Base-by-base conservation (phyloP, 2,888 invertebrate genomes). In the Geotrupes spiniger region DNA sequence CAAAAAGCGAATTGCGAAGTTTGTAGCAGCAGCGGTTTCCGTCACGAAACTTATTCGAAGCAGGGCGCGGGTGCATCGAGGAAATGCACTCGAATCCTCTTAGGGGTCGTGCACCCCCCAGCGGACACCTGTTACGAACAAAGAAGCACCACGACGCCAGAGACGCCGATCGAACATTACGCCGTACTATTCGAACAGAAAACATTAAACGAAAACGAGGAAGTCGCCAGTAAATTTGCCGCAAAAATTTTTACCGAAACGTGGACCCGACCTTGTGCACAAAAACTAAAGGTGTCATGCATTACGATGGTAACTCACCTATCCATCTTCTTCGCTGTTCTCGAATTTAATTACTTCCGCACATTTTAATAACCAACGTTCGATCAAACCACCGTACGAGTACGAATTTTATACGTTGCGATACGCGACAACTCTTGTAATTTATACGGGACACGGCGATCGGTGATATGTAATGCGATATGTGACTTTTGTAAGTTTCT, bases 61-160 rank as follows among this genome's bases (percentile, higher is more conserved):
- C 31, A 41, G 25, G 36, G 42, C 33, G 33, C 9, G 8, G 15
- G 10, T 38, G 48, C 48, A 43, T 43, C 48, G 25, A 12, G 43
- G 43, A 48, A 48, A 37, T 48, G 48, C 43, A 48, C 36, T 42
- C 31, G 29, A 29, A 42, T 36, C 16, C 31, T 8, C 33, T 46
- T 42, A 16, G 25, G 48, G 48, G 38, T 31, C 29, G 42, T 25
- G 10, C 31, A 31, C 25, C 31, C 54, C 56, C 53, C 52, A 10
- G 57, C 54, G 62, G 60, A 64, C 66, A 66, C 66, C 66, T 66
- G 66, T 65, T 66, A 53, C 53, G 49, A 63, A 62, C 63, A 63
- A 66, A 66, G 65, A 53, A 54, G 60, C 62, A 61, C 57, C 63
- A 57, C 57, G 64, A 62, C 64, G 65, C 62, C 57, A 36, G 46